These are phyloP conservation scores for Microplitis mediator DNA, from an alignment of 1,140 invertebrate species.

Conservation along the genomic window DNA sequence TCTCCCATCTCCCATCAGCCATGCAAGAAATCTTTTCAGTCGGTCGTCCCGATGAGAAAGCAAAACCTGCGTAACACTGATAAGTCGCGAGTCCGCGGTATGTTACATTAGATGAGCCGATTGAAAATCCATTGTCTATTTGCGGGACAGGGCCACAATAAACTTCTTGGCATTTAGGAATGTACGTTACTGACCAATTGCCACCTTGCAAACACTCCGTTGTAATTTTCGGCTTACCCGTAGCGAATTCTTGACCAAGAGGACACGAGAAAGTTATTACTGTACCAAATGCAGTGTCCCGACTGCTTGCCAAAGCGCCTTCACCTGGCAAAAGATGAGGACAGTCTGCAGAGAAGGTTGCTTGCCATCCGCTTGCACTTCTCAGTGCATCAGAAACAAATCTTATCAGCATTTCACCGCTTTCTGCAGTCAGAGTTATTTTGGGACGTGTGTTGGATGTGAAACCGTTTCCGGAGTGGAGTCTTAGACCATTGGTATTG, in stretches of 20 bases:
- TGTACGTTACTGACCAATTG: constrained; percentile 90
- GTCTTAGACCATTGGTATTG: constrained; percentile 79
- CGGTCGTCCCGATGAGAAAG: constrained; percentile 84
- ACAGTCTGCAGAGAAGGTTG: constrained; percentile 93
- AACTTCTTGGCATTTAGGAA: constrained; percentile 95
- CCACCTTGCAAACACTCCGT: constrained; percentile 88
- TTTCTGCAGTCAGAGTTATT: constrained; percentile 89
- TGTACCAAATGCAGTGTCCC: constrained; percentile 92
- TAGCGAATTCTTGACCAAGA: constrained; percentile 92
- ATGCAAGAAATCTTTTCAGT: constrained; percentile 89
- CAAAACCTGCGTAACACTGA: constrained; percentile 96
- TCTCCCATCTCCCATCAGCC: constrained; percentile 88
- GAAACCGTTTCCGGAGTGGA: constrained; percentile 90
- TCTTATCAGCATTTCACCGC: constrained; percentile 87
- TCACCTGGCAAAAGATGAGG: constrained; percentile 81
- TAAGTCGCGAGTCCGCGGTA: constrained; percentile 92
- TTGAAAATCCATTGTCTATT: constrained; percentile 96
- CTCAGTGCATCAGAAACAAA: constrained; percentile 89
- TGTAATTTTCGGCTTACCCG: constrained; percentile 81
- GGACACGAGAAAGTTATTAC: constrained; percentile 90
- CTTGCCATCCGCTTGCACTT: constrained; percentile 82
- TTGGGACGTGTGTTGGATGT: constrained; percentile 79
- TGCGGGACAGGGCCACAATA: constrained; percentile 97
- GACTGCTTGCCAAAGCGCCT: constrained; percentile 86
- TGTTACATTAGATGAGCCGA: constrained; percentile 93